phyloP scores from a whole-genome alignment of 2,888 invertebrate genomes.

The Leucophora obtusa region DNA sequence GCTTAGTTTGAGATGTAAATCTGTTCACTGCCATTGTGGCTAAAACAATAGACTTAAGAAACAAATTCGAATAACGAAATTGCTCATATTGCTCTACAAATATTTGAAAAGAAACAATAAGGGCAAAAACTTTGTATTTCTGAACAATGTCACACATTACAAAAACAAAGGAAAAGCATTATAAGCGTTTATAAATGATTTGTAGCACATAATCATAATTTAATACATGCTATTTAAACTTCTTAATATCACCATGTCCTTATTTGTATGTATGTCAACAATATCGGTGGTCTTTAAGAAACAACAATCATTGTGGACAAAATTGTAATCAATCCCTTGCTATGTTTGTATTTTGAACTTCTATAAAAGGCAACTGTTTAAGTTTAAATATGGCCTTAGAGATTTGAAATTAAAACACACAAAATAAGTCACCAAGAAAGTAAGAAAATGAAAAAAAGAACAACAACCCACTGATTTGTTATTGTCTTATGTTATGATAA shows the following conservation, averaged over 20 bases:
- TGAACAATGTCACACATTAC: too few relatives aligned
- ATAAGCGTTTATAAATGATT: too few relatives aligned
- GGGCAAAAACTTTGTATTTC: too few relatives aligned
- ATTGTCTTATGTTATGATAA: conserved; percentile 57
- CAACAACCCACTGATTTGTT: conserved; percentile 62
- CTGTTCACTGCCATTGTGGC: too few relatives aligned
- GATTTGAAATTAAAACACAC: conserved; percentile 10
- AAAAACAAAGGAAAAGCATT: too few relatives aligned
- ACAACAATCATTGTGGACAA: not conserved
- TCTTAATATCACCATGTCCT: conserved; percentile 21
- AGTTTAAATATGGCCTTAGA: conserved; percentile 53
- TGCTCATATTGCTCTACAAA: too few relatives aligned
- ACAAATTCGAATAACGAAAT: not conserved
- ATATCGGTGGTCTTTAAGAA: conserved; percentile 42
- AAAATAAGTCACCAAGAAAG: conserved; percentile 5
- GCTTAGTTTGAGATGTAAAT: too few relatives aligned
- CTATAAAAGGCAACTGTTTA: conserved; percentile 61
- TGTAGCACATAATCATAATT: too few relatives aligned
- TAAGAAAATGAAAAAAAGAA: not conserved
- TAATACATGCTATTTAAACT: conserved; percentile 6
- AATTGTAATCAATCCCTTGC: conserved; percentile 23
- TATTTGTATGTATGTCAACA: conserved; percentile 19
- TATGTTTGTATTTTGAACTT: conserved; percentile 23
- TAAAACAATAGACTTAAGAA: not conserved
- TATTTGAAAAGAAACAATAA: too few relatives aligned